Base-by-base conservation (phyloP, 2,888 invertebrate genomes). In the Diplazon laetatorius region DNA sequence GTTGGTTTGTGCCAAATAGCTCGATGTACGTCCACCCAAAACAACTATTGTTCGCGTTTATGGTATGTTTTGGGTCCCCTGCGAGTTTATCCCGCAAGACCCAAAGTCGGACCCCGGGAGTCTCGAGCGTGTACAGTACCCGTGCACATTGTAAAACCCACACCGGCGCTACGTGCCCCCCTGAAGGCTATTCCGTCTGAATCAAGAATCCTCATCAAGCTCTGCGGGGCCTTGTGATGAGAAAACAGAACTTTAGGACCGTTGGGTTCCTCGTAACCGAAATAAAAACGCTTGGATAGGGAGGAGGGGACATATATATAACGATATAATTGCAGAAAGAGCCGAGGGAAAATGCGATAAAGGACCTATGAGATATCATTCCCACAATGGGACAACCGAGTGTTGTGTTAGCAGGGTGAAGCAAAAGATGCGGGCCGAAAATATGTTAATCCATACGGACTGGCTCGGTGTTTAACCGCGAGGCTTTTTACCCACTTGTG, bases 381-480 rank as follows among this genome's bases (percentile, higher is more conserved):
- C 73, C 65, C 81, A 78, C 78, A 78, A 78, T 78, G 69, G 72
- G 72, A 74, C 63, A 9, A 14, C n/a, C n/a, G n/a, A 50, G 20
- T 10, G 8, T 42, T 9, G 37, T 20, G 8, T 46, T 18, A 35
- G 30, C 65, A 69, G 35, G 48, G 50, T 57, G 52, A 25, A 22
- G 18, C 73, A 59, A 72, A 84, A 83, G 85, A 87, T 85, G 85
- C 88, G 88, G 89, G 89, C 87, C 89, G 85, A 89, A 89, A 89
- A 88, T 90, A 90, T 90, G 90, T 86, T 86, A 90, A 90, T 90
- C 73, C 62, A 57, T 62, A 76, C 20, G 68, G 71, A 68, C 80
- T 66, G 63, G 22, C 48, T 63, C 6, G 84, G 86, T 88, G 84
- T 82, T 84, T 85, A 85, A 83, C 81, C 80, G 82, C 77, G 81